These are phyloP conservation scores for Burhinus bistriatus DNA, from an alignment of 2,113 vertebrate genomes.

Conservation along the genomic window DNA sequence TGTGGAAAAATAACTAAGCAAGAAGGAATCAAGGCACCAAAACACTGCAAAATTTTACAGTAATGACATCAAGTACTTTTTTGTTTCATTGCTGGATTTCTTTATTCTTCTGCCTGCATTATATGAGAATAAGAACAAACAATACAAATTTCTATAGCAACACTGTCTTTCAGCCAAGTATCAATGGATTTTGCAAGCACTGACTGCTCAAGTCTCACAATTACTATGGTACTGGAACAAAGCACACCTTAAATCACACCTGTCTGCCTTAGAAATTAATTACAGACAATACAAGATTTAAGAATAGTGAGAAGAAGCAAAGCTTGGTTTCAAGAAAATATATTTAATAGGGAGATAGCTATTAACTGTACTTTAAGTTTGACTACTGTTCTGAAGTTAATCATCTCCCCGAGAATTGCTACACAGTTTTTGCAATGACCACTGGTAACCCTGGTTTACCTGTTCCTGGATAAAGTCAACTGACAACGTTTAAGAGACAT, in stretches of 20 bases:
- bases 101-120: not conserved
- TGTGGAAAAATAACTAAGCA: constrained; percentile 21
- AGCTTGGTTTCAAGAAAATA: not conserved
- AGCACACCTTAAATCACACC: not conserved
- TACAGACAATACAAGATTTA: not conserved
- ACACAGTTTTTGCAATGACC: not conserved
- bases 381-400: not conserved
- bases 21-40: not conserved
- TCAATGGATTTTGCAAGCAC: not conserved
- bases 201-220: not conserved
- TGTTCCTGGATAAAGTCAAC: not conserved
- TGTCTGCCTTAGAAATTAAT: not conserved
- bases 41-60: not conserved
- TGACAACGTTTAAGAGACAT: not conserved
- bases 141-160: not conserved
- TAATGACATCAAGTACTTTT: not conserved
- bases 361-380: not conserved
- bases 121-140: not conserved
- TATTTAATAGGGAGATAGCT: not conserved
- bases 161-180: not conserved
- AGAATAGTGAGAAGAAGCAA: not conserved
- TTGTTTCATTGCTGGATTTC: not conserved
- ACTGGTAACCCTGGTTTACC: not conserved
- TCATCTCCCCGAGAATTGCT: not conserved
- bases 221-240: not conserved